Evolutionary conservation across 1,140 invertebrate species (phyloP), one percentile per base, ranked within the genome.

Genomic region (Popillia japonica): DNA sequence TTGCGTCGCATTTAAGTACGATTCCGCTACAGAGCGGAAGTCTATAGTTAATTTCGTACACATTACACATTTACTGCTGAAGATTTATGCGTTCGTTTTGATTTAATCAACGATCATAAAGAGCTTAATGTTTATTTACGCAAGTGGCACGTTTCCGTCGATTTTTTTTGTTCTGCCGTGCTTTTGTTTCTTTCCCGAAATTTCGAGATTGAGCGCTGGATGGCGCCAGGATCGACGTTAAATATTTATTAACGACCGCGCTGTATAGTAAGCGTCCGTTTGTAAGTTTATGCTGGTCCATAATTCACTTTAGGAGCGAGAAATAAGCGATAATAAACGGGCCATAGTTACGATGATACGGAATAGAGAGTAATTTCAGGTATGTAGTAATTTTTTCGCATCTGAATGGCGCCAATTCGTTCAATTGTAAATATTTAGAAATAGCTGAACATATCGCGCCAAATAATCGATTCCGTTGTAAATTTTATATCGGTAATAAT

Each of bases 1-100:
- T 55, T 55, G 48, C 48, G 48, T 55, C 48, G 48, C 48, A 55
- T 55, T 55, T 55, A 55, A 55, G 48, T 55, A 55, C 48, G 48
- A 55, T 55, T 55, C 48, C 48, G 48, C 2, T 17, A 55, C 48
- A 14, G 14, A 55, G 17, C 48, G 48, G 48, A 55, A 55, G 48
- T 55, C 48, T 17, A 55, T 17, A 55, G 48, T 55, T 55, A 55
- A 55, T 55, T 55, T 55, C 17, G 17, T n/a, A 55, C 48, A 17
- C 11, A 55, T 55, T 55, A 55, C 48, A 55, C 48, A 55, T 55
- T 14, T 17, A 55, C 14, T 3, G 48, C 14, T 14, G 48, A 55
- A 55, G 48, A 55, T 55, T 55, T 55, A 55, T 55, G 48, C 48
- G 48, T 55, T 55, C 48, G 48, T 55, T 55, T 55, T 17, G 48